Base-by-base conservation (phyloP, 2,113 vertebrate genomes). In the Eurystomus gularis region DNA sequence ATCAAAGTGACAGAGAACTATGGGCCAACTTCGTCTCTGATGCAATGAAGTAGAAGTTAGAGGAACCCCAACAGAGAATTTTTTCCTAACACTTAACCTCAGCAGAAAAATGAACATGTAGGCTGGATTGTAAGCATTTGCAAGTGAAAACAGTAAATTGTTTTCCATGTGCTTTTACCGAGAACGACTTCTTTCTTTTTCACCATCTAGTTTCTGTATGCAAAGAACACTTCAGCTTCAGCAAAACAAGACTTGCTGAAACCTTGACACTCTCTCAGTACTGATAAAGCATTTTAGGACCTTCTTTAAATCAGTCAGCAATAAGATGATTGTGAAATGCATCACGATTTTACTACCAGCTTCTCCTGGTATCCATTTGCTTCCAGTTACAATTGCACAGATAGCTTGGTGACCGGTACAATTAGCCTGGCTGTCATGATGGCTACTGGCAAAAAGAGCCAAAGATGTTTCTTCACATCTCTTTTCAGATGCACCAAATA, bases 281-380 rank as follows among this genome's bases (percentile, higher is more conserved):
- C 60, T 40, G 71, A 93, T 80, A 91, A 95, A 93, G 65, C 88
- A 73, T 61, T 87, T 93, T 68, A 86, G 71, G 49, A 33, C 42
- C 80, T 64, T 71, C 94, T 80, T 97, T 97, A 80, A 86, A 93
- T 78, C 91, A 94, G 90, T 76, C 51, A 76, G 82, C 97, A 94
- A 96, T 88, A 96, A 95, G 91, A 76, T 73, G 94, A 90, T 88
- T 95, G 94, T 75, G 72, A 96, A 96, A 84, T 78, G 84, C 51
- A 93, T 72, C 86, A 91, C 96, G 96, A 93, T 96, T 97, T 97
- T 94, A 96, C 93, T 95, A 83, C 64, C 65, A 92, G 90, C 72
- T 93, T 80, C 94, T 89, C 91, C 84, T 94, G 96, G 91, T 49
- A 48, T 92, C 86, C 71, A 35, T 82, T 93, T 94, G 86, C 92